These are phyloP conservation scores for Pherbina coryleti DNA, from an alignment of 2,888 invertebrate species.

Conservation along the genomic window DNA sequence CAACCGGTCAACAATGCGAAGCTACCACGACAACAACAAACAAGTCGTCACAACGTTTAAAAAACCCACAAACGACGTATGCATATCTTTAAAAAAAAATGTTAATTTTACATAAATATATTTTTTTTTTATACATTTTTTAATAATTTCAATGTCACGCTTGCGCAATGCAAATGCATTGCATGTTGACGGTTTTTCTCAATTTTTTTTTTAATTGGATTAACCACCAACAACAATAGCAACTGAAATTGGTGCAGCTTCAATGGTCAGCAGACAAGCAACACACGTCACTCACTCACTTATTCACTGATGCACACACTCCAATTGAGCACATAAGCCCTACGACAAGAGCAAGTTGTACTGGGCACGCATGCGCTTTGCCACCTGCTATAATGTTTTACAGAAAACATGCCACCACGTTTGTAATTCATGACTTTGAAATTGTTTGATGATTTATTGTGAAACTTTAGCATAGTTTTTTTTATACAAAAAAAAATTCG, in stretches of 20 bases:
- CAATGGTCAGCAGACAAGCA: background rate
- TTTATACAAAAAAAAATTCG: background rate
- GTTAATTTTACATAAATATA: background rate
- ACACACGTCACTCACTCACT: background rate
- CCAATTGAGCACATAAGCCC: background rate
- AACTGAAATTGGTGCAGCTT: background rate
- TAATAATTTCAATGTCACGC: constrained; percentile 25
- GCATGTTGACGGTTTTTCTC: background rate
- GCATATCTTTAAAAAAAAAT: background rate
- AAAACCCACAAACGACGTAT: background rate
- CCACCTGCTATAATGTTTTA: background rate
- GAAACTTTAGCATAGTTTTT: background rate
- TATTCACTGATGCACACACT: background rate
- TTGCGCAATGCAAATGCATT: constrained; percentile 12
- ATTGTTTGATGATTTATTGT: constrained; percentile 42
- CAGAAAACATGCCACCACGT: background rate
- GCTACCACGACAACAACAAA: background rate
- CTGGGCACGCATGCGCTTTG: background rate
- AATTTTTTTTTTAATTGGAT: background rate
- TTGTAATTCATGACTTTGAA: constrained; percentile 39
- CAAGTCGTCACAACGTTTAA: background rate
- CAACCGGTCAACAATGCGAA: background rate
- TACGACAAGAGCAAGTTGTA: background rate
- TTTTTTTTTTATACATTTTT: constrained; percentile 12
- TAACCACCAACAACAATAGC: background rate